phyloP scores from a whole-genome alignment of 2,797 vertebrate species.

The Cossypha caffra region DNA sequence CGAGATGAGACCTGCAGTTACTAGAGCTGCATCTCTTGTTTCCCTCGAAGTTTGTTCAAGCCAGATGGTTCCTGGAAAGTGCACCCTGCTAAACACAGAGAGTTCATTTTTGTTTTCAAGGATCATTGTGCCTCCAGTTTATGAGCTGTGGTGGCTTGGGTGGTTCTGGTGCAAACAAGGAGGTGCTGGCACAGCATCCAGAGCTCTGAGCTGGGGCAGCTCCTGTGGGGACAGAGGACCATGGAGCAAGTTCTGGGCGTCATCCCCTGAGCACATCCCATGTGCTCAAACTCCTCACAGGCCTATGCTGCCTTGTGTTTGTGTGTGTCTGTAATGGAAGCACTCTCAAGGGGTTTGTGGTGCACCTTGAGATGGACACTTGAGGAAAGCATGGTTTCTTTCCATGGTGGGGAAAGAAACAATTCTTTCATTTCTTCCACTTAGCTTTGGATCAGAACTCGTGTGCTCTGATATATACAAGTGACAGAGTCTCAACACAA shows the following conservation, averaged over 20 bases:
- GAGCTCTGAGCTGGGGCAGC: fast-evolving
- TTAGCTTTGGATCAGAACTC: neutral
- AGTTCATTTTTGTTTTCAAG: neutral
- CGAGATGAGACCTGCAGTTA: constrained; percentile 20
- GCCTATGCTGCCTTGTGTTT: neutral
- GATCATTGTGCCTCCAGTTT: fast-evolving
- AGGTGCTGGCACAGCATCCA: fast-evolving
- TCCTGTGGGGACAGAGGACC: neutral
- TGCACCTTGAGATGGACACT: neutral
- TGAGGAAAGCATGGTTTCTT: neutral
- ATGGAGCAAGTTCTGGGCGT: neutral
- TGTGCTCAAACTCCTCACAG: neutral
- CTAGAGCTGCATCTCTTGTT: constrained; percentile 14
- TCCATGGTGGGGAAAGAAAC: neutral
- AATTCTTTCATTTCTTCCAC: neutral
- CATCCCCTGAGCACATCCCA: fast-evolving
- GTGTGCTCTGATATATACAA: fast-evolving
- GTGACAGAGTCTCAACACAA: neutral
- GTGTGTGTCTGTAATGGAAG: neutral
- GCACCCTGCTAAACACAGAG: neutral
- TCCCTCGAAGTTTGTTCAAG: constrained; percentile 4
- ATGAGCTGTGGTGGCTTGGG: neutral
- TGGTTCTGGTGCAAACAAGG: neutral
- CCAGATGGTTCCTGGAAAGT: neutral
- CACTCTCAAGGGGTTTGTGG: neutral